phyloP scores from a whole-genome alignment of 1,140 invertebrate species.

The Ips nitidus region DNA sequence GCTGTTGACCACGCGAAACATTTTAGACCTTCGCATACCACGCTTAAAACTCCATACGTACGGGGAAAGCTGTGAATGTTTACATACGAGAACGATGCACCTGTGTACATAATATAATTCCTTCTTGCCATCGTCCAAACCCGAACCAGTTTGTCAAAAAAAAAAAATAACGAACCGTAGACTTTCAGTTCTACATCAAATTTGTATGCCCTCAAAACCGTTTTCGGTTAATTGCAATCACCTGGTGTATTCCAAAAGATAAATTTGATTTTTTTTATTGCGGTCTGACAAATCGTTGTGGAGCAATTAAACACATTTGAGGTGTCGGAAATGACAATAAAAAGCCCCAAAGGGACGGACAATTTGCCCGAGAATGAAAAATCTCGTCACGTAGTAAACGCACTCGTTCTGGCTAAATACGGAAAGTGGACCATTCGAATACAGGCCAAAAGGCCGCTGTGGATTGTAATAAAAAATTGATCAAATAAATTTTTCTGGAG shows the following conservation, averaged over 20 bases:
- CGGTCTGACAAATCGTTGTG: too few species aligned
- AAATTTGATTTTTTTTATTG: too few species aligned
- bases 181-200: too few species aligned
- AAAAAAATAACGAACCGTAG: not conserved
- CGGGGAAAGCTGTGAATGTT: constrained; percentile 33
- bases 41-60: constrained; percentile 4
- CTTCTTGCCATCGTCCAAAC: constrained; percentile 15
- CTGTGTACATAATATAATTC: constrained; percentile 34
- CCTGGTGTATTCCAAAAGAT: too few species aligned
- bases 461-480: constrained; percentile 11
- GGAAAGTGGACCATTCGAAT: constrained; percentile 13
- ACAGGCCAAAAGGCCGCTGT: not conserved
- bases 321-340: not conserved
- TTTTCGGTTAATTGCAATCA: too few species aligned
- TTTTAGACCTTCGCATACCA: constrained; percentile 30
- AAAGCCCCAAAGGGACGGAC: not conserved
- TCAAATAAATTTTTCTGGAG: not conserved
- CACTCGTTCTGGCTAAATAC: constrained; percentile 10
- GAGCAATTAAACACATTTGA: not conserved
- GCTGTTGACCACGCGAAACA: constrained; percentile 22
- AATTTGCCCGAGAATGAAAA: constrained; percentile 16
- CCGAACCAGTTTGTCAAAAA: constrained; percentile 25
- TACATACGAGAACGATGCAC: constrained; percentile 36
- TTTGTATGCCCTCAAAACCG: too few species aligned
- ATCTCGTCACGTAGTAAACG: constrained; percentile 20